Conservation (phyloP, 35 echinoderm and acorn worm species). For the Nesometra sesokonis region DNA sequence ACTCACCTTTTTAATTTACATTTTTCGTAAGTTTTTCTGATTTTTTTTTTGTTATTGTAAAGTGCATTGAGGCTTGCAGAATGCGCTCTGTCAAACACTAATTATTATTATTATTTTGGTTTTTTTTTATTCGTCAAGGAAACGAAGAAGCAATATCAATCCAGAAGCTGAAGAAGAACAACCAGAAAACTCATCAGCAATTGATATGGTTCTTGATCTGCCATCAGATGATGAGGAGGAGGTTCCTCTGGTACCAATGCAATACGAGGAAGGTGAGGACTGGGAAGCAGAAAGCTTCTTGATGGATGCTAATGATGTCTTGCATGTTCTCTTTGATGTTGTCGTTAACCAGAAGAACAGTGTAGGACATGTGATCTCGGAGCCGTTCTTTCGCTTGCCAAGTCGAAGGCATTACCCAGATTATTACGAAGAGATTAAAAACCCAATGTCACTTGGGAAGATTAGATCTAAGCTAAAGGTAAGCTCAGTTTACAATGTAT, state of each 20-base stretch:
- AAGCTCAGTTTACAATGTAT: too few relatives aligned
- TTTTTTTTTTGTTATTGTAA: too few relatives aligned
- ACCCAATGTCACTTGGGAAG: slow-evolving; percentile 80
- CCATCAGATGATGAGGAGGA: slow-evolving; percentile 21
- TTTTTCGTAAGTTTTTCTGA: too few relatives aligned
- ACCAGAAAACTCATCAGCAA: not conserved
- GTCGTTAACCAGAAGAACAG: slow-evolving; percentile 61
- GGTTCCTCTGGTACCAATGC: not conserved
- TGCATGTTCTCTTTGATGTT: slow-evolving; percentile 48
- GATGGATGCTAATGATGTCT: slow-evolving; percentile 35
- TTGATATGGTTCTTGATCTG: not conserved
- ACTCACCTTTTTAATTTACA: too few relatives aligned
- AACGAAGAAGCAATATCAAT: not conserved
- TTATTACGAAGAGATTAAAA: slow-evolving; percentile 90
- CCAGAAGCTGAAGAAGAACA: slow-evolving; percentile 11
- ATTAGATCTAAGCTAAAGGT: slow-evolving; percentile 93
- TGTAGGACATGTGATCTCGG: slow-evolving; percentile 62
- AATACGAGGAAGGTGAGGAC: slow-evolving; percentile 86
- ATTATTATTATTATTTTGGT: too few relatives aligned
- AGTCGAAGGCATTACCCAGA: slow-evolving; percentile 68
- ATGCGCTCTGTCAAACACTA: too few relatives aligned
- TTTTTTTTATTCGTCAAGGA: not conserved
- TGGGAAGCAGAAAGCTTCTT: slow-evolving; percentile 67
- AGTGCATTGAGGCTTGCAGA: too few relatives aligned
- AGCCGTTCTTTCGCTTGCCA: slow-evolving; percentile 89